Evolutionary conservation across 2,797 vertebrate species (phyloP), one percentile per base, ranked within the genome.

Genomic region (Kryptopterus vitreolus): DNA sequence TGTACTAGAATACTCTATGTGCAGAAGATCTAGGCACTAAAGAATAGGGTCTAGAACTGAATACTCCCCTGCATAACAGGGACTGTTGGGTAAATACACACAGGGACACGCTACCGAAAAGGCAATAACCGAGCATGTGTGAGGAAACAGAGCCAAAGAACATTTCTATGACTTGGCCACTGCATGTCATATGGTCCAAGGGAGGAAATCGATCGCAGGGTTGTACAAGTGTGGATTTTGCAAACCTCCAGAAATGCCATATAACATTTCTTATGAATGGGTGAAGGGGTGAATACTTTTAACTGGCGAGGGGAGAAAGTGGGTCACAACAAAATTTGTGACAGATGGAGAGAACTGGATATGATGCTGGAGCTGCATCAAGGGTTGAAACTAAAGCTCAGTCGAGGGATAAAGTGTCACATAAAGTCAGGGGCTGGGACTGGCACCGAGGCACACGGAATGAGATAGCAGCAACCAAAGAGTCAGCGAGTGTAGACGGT

Each of bases 391-490:
- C 16, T 46, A 61, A 31, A 43, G 35, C 55, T 75, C 55, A 66
- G 75, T 65, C 58, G 15, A 52, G 31, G 65, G 70, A 74, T 77
- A 35, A 76, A 71, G 46, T 75, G 35, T 75, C 35, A 59, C 55
- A 75, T 26, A 55, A n/a, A 75, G 72, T 12, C 55, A 74, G 15
- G 15, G 72, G 16, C 35, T 20, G 24, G 46, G 8, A 46, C 72
- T 46, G 24, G 55, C 35, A 72, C 31, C 16, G 7, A 55, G 50
- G 15, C 20, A 38, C 52, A 55, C 52, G 35, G 52, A 57, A 50
- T 72, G 29, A 57, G 70, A 22, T 55, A 31, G 10, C 68, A 70
- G 48, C 48, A 31, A 18, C 26, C 43, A 18, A 13, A 70, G 46
- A 53, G 10, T 43, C 38, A 43, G 38, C 7, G 38, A 43, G 38